These are phyloP conservation scores for Gymnogyps californianus DNA, from an alignment of 2,113 vertebrate species.

Conservation along the genomic window DNA sequence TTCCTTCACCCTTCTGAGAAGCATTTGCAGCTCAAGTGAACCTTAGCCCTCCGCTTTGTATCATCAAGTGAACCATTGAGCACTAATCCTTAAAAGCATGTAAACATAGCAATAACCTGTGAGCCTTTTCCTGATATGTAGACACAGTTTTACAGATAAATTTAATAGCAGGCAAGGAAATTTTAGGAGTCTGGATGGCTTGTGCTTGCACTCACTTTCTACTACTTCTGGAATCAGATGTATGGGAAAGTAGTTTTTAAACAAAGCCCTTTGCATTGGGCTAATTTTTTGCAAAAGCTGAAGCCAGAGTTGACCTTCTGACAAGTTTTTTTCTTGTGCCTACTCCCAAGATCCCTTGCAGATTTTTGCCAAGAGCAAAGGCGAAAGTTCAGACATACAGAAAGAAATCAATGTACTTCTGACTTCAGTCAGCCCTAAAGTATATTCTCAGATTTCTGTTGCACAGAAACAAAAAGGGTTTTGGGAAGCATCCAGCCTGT, in stretches of 20 bases:
- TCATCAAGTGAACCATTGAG: neutral
- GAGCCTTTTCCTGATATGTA: neutral
- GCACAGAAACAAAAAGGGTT: neutral
- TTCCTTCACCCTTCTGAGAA: neutral
- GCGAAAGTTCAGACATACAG: rapidly evolving
- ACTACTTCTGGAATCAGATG: neutral
- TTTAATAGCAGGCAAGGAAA: neutral
- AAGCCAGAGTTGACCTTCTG: neutral
- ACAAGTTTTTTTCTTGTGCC: neutral
- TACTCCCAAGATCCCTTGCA: neutral
- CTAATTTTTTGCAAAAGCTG: neutral
- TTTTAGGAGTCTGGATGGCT: neutral
- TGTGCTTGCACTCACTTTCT: neutral
- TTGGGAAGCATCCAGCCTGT: neutral
- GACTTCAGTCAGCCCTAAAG: neutral
- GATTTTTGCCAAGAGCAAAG: neutral
- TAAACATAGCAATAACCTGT: neutral
- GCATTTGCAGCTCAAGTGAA: neutral
- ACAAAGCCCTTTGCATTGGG: neutral
- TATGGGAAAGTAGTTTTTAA: neutral
- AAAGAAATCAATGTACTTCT: neutral
- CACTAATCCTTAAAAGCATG: neutral
- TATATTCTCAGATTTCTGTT: neutral
- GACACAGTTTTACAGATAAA: neutral
- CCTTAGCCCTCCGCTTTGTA: neutral